Conservation (phyloP, 1,140 invertebrate genomes). For the Cyphomyrmex costatus region DNA sequence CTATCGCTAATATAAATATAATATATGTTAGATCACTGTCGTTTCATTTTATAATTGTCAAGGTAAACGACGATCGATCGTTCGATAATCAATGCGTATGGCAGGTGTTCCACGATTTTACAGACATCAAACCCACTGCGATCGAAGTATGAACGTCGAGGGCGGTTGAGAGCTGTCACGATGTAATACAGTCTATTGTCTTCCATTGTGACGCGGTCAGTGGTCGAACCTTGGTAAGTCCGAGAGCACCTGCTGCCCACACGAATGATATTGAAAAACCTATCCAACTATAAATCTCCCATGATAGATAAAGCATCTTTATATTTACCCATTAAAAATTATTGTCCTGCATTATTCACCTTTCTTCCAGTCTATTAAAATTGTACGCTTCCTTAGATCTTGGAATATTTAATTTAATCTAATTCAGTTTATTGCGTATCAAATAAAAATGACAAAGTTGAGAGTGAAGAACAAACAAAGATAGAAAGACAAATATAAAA, state of each 20-base stretch:
- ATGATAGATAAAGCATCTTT: background rate
- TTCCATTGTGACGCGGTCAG: constrained; percentile 40
- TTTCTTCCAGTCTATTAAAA: constrained; percentile 16
- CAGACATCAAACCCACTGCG: constrained; percentile 64
- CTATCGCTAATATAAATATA: background rate
- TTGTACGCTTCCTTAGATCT: background rate
- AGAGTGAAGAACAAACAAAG: no score
- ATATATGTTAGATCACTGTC: background rate
- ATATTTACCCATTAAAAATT: constrained; percentile 27
- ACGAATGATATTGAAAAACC: constrained; percentile 42
- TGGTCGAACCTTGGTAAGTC: constrained; percentile 30
- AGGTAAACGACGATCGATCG: constrained; percentile 17
- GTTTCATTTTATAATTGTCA: constrained; percentile 49
- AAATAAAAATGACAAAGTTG: no score
- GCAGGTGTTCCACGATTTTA: constrained; percentile 70
- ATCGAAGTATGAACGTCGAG: constrained; percentile 71
- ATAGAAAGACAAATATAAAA: no score
- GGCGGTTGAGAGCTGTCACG: constrained; percentile 34
- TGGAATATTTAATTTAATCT: no score
- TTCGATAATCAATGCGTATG: constrained; percentile 38
- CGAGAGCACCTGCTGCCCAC: constrained; percentile 60
- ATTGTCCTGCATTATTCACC: background rate
- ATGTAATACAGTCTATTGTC: constrained; percentile 64
- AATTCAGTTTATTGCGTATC: no score
- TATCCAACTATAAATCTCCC: constrained; percentile 45